Conservation (phyloP, 1,140 invertebrate species). For the Yoshiicerus persimilis region DNA sequence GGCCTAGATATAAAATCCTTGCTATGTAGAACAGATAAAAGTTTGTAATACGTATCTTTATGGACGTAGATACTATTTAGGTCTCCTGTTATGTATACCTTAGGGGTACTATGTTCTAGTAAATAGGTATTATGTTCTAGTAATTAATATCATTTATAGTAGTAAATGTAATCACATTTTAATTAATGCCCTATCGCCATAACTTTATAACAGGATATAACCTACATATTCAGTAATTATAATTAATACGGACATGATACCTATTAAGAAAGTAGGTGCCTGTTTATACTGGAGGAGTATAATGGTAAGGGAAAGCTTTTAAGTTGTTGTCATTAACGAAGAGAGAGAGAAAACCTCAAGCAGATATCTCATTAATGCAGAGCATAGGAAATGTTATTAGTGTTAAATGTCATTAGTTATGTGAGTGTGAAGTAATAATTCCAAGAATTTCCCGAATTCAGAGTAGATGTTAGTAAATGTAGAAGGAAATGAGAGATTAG, state of each 20-base stretch:
- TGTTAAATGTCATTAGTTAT: neutral
- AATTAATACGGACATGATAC: neutral
- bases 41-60: too few relatives aligned
- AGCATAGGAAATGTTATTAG: neutral
- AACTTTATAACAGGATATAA: too few relatives aligned
- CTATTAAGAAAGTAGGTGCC: neutral
- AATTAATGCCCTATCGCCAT: neutral
- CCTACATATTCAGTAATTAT: neutral
- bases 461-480: neutral
- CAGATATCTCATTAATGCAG: neutral
- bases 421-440: neutral
- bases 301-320: too few relatives aligned
- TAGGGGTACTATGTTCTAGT: neutral
- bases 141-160: neutral
- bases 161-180: neutral
- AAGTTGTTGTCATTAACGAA: neutral
- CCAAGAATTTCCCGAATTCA: neutral
- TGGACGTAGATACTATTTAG: too few relatives aligned
- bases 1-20: too few relatives aligned
- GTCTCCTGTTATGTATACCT: too few relatives aligned
- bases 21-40: too few relatives aligned
- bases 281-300: too few relatives aligned
- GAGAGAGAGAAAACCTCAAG: neutral
- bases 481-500: neutral
- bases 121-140: too few relatives aligned